Conservation (phyloP, 2,113 vertebrate species). For the Vidua chalybeata region DNA sequence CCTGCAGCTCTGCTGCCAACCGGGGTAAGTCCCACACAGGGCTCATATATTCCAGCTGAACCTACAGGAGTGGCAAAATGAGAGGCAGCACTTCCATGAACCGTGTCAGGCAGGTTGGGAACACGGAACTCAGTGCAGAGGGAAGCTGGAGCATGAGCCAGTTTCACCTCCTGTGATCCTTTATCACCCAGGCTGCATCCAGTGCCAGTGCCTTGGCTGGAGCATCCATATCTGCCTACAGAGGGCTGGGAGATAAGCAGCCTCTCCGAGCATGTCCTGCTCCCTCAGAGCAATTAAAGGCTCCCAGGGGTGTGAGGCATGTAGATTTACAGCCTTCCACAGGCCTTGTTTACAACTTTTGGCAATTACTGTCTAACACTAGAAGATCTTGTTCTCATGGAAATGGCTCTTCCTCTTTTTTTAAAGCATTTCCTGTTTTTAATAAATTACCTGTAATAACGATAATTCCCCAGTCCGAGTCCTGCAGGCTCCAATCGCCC, state of each 20-base stretch:
- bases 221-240: not conserved
- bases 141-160: not conserved
- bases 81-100: constrained; percentile 7
- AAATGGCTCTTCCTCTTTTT: constrained; percentile 26
- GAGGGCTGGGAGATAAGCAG: not conserved
- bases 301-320: not conserved
- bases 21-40: not conserved
- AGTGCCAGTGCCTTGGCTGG: not conserved
- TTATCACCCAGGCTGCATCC: not conserved
- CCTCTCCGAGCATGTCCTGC: not conserved
- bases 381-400: constrained; percentile 24
- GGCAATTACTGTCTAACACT: constrained; percentile 25
- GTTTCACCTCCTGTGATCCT: not conserved
- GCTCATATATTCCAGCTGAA: not conserved
- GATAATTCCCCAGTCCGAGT: not conserved
- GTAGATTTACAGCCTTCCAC: constrained; percentile 42
- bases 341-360: constrained; percentile 30
- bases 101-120: not conserved
- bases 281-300: not conserved
- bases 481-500: not conserved
- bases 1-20: constrained; percentile 47
- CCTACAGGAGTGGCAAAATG: not conserved
- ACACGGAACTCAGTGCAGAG: not conserved
- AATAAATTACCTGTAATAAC: constrained; percentile 5
- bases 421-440: constrained; percentile 29